Evolutionary conservation across 1,140 invertebrate genomes (phyloP).

Genomic region (Drosophila nebulosa): DNA sequence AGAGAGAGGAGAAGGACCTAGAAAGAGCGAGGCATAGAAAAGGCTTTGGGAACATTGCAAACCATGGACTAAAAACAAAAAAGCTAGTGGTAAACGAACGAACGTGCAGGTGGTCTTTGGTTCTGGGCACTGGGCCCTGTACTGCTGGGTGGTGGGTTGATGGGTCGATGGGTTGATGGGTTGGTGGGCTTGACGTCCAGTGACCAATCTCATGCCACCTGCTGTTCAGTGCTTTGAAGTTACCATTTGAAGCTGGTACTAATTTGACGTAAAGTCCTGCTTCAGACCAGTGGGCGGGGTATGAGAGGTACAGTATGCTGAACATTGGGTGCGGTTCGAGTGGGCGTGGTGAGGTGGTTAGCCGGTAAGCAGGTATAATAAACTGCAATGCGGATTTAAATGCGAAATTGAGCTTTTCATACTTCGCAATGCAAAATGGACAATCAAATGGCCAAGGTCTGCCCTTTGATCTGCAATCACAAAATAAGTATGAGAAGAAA

Average conservation of each 20-base stretch:
- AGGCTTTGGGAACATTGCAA: slow-evolving; percentile 7
- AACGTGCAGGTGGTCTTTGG: background rate
- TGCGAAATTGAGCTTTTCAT: slow-evolving; percentile 14
- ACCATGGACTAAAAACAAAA: slow-evolving; percentile 13
- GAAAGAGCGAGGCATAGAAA: background rate
- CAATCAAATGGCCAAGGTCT: background rate
- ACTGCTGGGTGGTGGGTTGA: background rate
- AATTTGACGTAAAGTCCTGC: slow-evolving; percentile 45
- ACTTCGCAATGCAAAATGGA: slow-evolving; percentile 28
- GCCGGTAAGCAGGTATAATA: slow-evolving; percentile 6
- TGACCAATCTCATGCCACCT: slow-evolving; percentile 3
- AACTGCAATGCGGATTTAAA: slow-evolving; percentile 34
- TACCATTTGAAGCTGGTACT: slow-evolving; percentile 36
- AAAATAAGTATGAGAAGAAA: background rate
- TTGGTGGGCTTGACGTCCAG: background rate
- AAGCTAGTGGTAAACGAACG: background rate
- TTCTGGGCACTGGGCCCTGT: background rate
- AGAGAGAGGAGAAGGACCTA: no score
- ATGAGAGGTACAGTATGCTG: no score
- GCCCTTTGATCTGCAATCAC: background rate
- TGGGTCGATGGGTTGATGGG: no score
- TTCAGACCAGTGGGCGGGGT: background rate
- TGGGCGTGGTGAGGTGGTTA: background rate
- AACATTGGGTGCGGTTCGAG: background rate
- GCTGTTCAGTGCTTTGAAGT: slow-evolving; percentile 36